Evolutionary conservation across 2,113 vertebrate genomes (phyloP).

Genomic region (Muscicapa adusta): DNA sequence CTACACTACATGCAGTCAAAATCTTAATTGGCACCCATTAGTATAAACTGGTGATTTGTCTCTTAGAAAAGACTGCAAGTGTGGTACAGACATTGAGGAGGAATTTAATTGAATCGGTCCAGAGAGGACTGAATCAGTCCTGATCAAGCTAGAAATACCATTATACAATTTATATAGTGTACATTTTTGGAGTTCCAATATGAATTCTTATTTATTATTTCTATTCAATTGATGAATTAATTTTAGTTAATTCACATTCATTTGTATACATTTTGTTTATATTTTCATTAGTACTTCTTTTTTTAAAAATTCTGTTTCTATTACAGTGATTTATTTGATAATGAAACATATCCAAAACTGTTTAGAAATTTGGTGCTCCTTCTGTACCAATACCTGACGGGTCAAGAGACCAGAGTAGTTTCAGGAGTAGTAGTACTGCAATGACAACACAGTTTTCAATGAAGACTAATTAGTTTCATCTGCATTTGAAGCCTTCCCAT

Average conservation of each 20-base stretch:
- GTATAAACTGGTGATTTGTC: neutral
- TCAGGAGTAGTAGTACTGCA: neutral
- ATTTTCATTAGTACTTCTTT: neutral
- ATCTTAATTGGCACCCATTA: neutral
- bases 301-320: neutral
- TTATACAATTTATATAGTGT: neutral
- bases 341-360: neutral
- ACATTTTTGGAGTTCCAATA: neutral
- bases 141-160: neutral
- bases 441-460: neutral
- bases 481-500: neutral
- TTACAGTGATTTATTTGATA: neutral
- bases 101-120: neutral
- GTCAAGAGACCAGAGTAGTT: neutral
- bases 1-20: neutral
- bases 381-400: neutral
- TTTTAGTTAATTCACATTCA: neutral
- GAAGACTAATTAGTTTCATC: neutral
- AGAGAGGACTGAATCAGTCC: rapidly evolving
- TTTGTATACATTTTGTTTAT: neutral
- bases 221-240: neutral
- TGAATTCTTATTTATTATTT: neutral
- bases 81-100: neutral
- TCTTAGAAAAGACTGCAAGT: neutral
- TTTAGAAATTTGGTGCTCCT: neutral